Evolutionary conservation across 2,113 vertebrate genomes (phyloP).

Genomic region (Forbesichthys agassizii): DNA sequence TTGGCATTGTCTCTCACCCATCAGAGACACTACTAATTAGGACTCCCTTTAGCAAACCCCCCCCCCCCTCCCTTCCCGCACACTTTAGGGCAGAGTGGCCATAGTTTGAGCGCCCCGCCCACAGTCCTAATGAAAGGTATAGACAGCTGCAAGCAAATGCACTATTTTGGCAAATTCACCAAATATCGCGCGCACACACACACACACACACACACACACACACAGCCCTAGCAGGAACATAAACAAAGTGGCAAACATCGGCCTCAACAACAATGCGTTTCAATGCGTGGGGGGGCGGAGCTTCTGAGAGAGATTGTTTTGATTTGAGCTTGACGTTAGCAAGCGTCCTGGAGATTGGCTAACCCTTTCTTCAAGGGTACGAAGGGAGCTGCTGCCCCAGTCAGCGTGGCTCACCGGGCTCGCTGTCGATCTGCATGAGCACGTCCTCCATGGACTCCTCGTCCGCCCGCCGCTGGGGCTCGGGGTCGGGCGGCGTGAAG

Average conservation of each 20-base stretch:
- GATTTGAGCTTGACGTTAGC: too few relatives aligned
- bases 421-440: slow-evolving; percentile 93
- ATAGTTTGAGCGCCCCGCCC: too few relatives aligned
- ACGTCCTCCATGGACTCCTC: slow-evolving; percentile 95
- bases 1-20: slow-evolving; percentile 23
- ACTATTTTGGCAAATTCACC: background rate
- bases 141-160: too few relatives aligned
- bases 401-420: slow-evolving; percentile 79
- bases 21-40: slow-evolving; percentile 50
- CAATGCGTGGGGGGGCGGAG: too few relatives aligned
- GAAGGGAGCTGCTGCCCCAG: too few relatives aligned
- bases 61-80: slow-evolving; percentile 36
- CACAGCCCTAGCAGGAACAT: background rate
- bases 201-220: background rate
- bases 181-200: background rate
- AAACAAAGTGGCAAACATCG: background rate
- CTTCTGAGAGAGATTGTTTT: too few relatives aligned
- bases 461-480: slow-evolving; percentile 76
- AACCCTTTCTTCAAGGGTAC: too few relatives aligned
- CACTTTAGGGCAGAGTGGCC: background rate
- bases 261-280: background rate
- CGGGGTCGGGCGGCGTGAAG: slow-evolving; percentile 91
- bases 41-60: slow-evolving; percentile 10
- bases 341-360: too few relatives aligned
- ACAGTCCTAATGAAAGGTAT: too few relatives aligned